Conservation (phyloP, 2,888 invertebrate species). For the Leuctra nigra region DNA sequence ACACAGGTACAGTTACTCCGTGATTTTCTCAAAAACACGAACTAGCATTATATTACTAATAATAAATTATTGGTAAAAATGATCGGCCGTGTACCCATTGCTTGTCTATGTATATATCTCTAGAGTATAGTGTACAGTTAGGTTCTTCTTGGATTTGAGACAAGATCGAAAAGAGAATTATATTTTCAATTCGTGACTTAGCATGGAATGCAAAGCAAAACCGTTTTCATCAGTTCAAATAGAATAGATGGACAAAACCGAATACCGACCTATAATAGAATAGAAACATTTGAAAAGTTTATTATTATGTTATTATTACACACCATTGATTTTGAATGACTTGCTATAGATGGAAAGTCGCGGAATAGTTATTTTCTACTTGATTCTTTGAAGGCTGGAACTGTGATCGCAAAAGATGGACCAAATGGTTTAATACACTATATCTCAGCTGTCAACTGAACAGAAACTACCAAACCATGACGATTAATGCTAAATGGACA, state of each 20-base stretch:
- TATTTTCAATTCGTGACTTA: neutral
- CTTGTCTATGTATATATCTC: too few species aligned
- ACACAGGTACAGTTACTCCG: slow-evolving; percentile 11
- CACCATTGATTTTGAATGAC: neutral
- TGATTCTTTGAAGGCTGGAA: too few species aligned
- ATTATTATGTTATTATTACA: neutral
- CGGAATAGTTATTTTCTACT: too few species aligned
- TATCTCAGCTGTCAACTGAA: too few species aligned
- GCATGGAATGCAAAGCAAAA: slow-evolving; percentile 1
- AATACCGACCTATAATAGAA: neutral
- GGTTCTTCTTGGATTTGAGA: neutral
- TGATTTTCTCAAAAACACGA: slow-evolving; percentile 9
- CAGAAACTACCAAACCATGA: too few species aligned
- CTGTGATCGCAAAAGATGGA: too few species aligned
- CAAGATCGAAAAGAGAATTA: neutral
- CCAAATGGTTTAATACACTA: too few species aligned
- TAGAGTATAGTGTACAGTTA: too few species aligned
- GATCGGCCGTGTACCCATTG: neutral
- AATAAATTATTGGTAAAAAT: slow-evolving; percentile 16
- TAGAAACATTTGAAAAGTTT: neutral
- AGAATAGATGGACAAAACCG: neutral
- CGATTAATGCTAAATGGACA: too few species aligned
- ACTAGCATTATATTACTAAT: slow-evolving; percentile 13
- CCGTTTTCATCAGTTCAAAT: neutral
- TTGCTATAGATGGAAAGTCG: too few species aligned